Conservation (phyloP, 1,140 invertebrate species). For the Lethocerus indicus region DNA sequence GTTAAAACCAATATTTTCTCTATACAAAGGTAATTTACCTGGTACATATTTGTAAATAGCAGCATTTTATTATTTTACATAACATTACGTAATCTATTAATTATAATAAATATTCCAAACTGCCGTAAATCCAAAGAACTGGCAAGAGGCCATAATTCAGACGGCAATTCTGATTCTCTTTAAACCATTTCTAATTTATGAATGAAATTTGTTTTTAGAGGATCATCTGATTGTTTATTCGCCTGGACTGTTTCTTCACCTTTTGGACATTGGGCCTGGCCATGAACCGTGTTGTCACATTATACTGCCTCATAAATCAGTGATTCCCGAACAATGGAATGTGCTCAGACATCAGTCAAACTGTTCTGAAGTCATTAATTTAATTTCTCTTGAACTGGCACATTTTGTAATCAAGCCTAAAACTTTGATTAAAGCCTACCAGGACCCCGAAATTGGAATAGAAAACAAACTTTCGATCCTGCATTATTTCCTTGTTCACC, state of each 20-base stretch:
- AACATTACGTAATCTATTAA: too few relatives aligned
- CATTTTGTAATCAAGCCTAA: slow-evolving; percentile 38
- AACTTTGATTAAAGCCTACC: slow-evolving; percentile 47
- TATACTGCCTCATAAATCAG: slow-evolving; percentile 22
- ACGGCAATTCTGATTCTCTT: too few relatives aligned
- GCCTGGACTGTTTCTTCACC: slow-evolving; percentile 57
- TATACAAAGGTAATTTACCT: slow-evolving; percentile 36
- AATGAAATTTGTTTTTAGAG: slow-evolving; percentile 25
- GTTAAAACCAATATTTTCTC: slow-evolving; percentile 51
- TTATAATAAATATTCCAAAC: too few relatives aligned
- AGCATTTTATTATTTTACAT: slow-evolving; percentile 60
- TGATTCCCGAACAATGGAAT: neutral
- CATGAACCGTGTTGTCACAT: slow-evolving; percentile 70
- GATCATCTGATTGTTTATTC: slow-evolving; percentile 61
- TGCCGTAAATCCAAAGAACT: too few relatives aligned
- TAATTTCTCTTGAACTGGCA: too few relatives aligned
- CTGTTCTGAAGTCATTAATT: too few relatives aligned
- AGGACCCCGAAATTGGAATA: slow-evolving; percentile 17
- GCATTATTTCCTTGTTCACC: slow-evolving; percentile 61
- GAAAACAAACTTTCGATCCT: slow-evolving; percentile 47
- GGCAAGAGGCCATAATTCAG: too few relatives aligned
- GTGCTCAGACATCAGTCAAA: slow-evolving; percentile 19
- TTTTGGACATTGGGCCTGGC: slow-evolving; percentile 57
- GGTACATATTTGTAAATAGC: slow-evolving; percentile 27
- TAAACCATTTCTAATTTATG: too few relatives aligned